Percentiles rank a stretch among this genome's conserved stretches.
phyloP scores from a whole-genome alignment of 2,113 vertebrate genomes.

The Poecilia latipinna region DNA sequence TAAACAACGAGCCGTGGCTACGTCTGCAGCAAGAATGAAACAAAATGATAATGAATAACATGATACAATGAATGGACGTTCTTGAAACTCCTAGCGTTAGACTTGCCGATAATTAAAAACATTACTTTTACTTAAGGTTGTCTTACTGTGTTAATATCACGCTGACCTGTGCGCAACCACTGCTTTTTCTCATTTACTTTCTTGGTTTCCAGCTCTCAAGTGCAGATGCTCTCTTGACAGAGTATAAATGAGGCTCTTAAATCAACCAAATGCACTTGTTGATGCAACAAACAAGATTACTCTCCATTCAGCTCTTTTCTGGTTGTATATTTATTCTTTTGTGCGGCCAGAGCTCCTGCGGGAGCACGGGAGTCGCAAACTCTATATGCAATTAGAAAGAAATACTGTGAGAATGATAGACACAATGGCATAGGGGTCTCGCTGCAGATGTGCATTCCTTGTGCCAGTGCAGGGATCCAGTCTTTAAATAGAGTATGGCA shows the following conservation, averaged over 20 bases:
- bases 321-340: conserved; percentile 37
- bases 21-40: background rate
- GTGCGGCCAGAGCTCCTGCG: conserved; percentile 5
- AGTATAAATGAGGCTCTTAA: conserved; percentile 11
- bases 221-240: conserved; percentile 21
- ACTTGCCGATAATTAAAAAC: background rate
- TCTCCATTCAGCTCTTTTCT: conserved; percentile 15
- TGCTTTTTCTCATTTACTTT: conserved; percentile 1
- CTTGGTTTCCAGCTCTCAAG: background rate
- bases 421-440: conserved; percentile 39
- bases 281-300: conserved; percentile 43
- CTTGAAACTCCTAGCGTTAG: background rate
- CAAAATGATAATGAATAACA: background rate
- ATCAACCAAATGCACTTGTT: conserved; percentile 44
- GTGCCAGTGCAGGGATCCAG: conserved; percentile 47
- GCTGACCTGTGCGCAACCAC: too few species aligned
- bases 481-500: conserved; percentile 68
- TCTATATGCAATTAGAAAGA: conserved; percentile 1
- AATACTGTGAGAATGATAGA: conserved; percentile 15
- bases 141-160: too few species aligned
- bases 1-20: background rate
- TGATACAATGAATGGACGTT: background rate
- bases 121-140: background rate
- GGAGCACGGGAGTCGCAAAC: background rate
- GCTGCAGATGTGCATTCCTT: conserved; percentile 74